phyloP scores from a whole-genome alignment of 2,797 vertebrate species.

The Chloroceryle amazona region DNA sequence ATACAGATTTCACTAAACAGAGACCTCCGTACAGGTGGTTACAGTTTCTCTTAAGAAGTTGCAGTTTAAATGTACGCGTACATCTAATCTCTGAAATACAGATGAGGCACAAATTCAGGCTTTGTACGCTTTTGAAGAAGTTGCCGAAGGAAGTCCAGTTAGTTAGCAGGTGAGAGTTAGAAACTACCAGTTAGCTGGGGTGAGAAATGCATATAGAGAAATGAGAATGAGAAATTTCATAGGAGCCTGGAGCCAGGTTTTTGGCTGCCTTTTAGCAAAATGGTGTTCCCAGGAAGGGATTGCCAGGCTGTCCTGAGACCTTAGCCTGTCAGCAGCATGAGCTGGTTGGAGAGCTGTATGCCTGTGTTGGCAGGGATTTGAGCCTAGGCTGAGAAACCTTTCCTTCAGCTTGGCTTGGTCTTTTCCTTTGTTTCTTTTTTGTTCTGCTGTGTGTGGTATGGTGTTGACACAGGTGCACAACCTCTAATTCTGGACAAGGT shows the following conservation, averaged over 20 bases:
- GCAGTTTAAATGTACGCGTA: not conserved
- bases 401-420: not conserved
- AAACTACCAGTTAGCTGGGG: not conserved
- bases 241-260: not conserved
- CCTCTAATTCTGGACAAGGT: not conserved
- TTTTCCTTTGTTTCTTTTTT: not conserved
- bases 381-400: not conserved
- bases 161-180: not conserved
- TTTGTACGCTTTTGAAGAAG: not conserved
- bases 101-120: not conserved
- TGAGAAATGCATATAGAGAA: not conserved
- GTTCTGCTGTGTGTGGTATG: fast-evolving
- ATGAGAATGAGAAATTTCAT: not conserved
- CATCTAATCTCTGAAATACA: not conserved
- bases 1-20: not conserved
- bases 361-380: not conserved
- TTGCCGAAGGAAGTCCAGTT: not conserved
- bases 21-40: not conserved
- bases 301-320: not conserved
- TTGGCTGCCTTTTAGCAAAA: not conserved
- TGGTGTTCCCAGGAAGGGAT: not conserved
- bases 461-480: not conserved
- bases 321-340: not conserved
- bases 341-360: not conserved
- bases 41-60: not conserved